Evolutionary conservation across 2,113 vertebrate species (phyloP).

Genomic region (Pica pica): DNA sequence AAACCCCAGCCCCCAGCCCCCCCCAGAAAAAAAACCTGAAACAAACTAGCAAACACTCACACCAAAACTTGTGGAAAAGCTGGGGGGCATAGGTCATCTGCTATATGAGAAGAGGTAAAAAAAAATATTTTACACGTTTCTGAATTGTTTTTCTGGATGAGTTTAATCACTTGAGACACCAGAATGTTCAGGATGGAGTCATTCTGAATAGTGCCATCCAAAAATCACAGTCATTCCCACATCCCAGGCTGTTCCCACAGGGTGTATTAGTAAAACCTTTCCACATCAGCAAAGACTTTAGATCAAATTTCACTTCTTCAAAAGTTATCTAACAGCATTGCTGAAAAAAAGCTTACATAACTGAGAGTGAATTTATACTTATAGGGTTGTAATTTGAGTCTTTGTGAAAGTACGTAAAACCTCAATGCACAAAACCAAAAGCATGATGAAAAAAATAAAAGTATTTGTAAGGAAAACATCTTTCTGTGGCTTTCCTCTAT

Average conservation of each 20-base stretch:
- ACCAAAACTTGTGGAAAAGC: not conserved
- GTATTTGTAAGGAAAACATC: not conserved
- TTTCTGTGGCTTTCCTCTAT: not conserved
- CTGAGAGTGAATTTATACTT: not conserved
- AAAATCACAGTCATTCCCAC: not conserved
- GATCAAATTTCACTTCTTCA: not conserved
- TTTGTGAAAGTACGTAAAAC: not conserved
- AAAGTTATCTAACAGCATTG: not conserved
- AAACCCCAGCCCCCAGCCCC: rapidly evolving
- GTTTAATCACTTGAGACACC: not conserved
- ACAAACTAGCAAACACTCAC: not conserved
- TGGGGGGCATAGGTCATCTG: not conserved
- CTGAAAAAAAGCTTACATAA: not conserved
- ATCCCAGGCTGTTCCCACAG: not conserved
- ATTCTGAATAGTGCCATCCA: not conserved
- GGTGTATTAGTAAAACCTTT: not conserved
- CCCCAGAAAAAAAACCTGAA: rapidly evolving
- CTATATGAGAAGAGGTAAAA: not conserved
- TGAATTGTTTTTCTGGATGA: not conserved
- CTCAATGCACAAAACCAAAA: not conserved
- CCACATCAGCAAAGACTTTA: not conserved
- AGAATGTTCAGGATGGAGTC: not conserved
- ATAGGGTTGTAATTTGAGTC: not conserved
- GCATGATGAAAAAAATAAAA: not conserved
- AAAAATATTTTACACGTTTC: not conserved